phyloP scores from a whole-genome alignment of 2,113 vertebrate genomes.

The Alethe diademata region DNA sequence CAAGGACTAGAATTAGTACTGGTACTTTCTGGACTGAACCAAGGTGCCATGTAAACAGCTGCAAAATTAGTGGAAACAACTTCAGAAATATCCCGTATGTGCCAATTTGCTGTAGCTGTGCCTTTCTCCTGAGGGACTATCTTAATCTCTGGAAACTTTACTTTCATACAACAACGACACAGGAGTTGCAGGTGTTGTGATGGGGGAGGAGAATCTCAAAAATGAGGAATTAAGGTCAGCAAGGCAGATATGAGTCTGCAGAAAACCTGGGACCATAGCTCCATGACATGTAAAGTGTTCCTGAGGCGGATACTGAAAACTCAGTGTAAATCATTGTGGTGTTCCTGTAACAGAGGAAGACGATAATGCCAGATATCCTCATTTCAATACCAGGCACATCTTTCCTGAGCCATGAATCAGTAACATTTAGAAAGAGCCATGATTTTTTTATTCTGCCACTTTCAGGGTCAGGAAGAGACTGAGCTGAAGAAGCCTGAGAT shows the following conservation, averaged over 20 bases:
- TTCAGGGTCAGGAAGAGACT: not conserved
- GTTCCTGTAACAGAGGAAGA: not conserved
- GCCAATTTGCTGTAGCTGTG: not conserved
- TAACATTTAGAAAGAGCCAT: not conserved
- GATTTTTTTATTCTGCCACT: not conserved
- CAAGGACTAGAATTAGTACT: not conserved
- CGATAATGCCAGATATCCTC: not conserved
- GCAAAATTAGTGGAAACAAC: not conserved
- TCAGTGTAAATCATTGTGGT: not conserved
- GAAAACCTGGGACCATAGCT: not conserved
- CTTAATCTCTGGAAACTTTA: not conserved
- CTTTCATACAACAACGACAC: not conserved
- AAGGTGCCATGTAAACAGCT: not conserved
- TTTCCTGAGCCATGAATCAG: not conserved
- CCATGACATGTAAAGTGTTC: not conserved
- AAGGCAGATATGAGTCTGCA: not conserved
- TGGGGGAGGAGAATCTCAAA: not conserved
- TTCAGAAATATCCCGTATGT: not conserved
- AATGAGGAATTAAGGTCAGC: not conserved
- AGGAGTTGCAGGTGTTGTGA: not conserved
- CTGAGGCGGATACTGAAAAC: not conserved
- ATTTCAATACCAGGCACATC: not conserved
- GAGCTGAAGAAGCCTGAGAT: not conserved
- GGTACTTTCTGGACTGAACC: not conserved
- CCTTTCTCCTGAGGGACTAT: not conserved